Conservation (phyloP, 2,797 vertebrate species). For the Aldrovandia affinis region DNA sequence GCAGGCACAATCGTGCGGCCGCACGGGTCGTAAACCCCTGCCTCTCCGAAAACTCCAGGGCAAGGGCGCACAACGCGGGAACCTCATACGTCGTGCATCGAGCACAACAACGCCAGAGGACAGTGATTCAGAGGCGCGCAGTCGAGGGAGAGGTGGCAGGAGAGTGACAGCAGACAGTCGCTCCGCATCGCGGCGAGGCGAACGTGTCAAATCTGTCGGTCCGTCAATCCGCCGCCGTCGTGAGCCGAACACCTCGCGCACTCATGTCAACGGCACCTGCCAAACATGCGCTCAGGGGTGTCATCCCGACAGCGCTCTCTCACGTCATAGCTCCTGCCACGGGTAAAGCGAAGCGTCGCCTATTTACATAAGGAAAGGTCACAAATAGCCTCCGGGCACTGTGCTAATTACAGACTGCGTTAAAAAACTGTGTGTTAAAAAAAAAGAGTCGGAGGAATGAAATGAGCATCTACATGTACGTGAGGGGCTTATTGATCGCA, state of each 20-base stretch:
- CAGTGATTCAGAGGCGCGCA: conserved; percentile 17
- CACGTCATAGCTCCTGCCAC: conserved; percentile 52
- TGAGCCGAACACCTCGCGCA: conserved; percentile 64
- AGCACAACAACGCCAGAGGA: not conserved
- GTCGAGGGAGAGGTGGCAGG: conserved; percentile 44
- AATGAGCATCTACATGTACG: conserved; percentile 61
- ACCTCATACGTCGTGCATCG: too few species aligned
- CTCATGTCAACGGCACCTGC: conserved; percentile 66
- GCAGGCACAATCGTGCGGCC: not conserved
- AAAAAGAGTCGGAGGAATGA: conserved; percentile 61
- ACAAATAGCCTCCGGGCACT: conserved; percentile 79
- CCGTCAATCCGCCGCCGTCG: conserved; percentile 67
- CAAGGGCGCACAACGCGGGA: not conserved
- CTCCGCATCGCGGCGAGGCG: conserved; percentile 61
- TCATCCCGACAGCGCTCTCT: conserved; percentile 40
- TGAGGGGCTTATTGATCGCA: conserved; percentile 56
- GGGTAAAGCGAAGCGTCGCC: conserved; percentile 64
- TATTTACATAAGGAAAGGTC: conserved; percentile 82
- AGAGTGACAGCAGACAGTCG: conserved; percentile 75
- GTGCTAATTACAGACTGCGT: conserved; percentile 78
- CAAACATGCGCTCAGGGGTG: conserved; percentile 75
- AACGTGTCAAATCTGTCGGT: conserved; percentile 77
- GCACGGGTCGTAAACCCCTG: not conserved
- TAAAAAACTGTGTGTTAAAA: conserved; percentile 53
- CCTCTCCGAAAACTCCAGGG: not conserved